phyloP scores from a whole-genome alignment of 2,888 invertebrate genomes.

The Scaptomyza reducta region DNA sequence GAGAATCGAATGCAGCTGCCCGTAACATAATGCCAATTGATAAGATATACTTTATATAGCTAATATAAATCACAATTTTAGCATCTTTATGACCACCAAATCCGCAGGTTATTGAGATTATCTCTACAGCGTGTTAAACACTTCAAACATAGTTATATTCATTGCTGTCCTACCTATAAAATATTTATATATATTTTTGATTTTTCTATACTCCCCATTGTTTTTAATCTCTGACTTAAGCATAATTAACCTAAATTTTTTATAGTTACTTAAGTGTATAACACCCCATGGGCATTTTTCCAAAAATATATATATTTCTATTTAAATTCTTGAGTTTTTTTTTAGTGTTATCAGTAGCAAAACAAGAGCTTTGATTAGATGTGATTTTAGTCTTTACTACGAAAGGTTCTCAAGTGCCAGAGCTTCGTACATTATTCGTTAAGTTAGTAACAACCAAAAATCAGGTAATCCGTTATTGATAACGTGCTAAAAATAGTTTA shows the following conservation, averaged over 20 bases:
- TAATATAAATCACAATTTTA: slow-evolving; percentile 62
- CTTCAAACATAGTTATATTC: slow-evolving; percentile 13
- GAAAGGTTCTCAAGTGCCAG: slow-evolving; percentile 16
- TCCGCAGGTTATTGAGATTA: slow-evolving; percentile 33
- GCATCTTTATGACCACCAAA: slow-evolving; percentile 30
- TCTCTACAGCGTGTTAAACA: slow-evolving; percentile 24
- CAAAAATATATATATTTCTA: neutral
- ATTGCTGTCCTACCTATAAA: too few species aligned
- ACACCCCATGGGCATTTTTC: neutral
- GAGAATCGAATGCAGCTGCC: slow-evolving; percentile 21
- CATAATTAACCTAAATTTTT: neutral
- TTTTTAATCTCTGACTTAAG: slow-evolving; percentile 9
- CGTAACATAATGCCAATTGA: slow-evolving; percentile 30
- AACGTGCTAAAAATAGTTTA: neutral
- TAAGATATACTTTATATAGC: slow-evolving; percentile 40
- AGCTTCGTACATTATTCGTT: neutral
- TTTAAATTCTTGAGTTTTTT: slow-evolving; percentile 19
- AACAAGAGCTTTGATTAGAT: slow-evolving; percentile 32
- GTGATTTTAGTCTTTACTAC: slow-evolving; percentile 12
- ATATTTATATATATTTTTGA: neutral
- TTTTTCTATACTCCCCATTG: too few species aligned
- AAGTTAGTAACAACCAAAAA: neutral
- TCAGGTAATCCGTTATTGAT: neutral
- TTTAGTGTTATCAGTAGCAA: slow-evolving; percentile 21
- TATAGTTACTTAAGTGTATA: too few species aligned